phyloP scores from a whole-genome alignment of 2,888 invertebrate species.

The Drosophila aldrichi region DNA sequence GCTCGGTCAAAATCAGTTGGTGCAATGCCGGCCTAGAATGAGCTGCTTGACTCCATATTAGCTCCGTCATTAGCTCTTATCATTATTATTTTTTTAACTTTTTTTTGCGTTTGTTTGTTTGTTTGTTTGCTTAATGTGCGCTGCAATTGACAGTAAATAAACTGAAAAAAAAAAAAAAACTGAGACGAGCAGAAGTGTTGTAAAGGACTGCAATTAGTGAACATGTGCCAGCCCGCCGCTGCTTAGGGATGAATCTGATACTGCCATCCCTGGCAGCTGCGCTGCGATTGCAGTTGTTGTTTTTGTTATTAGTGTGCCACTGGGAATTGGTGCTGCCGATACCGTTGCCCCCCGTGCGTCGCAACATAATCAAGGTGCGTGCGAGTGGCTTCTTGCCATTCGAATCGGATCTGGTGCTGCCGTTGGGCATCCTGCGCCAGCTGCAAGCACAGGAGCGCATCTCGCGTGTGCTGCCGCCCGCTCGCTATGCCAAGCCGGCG shows the following conservation, averaged over 20 bases:
- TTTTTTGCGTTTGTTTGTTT: background rate
- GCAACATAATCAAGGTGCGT: conserved; percentile 65
- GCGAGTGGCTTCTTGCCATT: conserved; percentile 69
- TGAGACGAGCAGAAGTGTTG: conserved; percentile 11
- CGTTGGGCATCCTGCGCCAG: conserved; percentile 62
- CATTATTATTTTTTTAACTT: conserved; percentile 9
- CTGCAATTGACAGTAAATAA: conserved; percentile 1
- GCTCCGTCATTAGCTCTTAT: conserved; percentile 4
- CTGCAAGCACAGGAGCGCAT: conserved; percentile 65
- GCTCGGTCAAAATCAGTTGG: conserved; percentile 61
- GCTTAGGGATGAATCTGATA: conserved; percentile 20
- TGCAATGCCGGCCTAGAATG: conserved; percentile 74
- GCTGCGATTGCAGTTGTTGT: conserved; percentile 13
- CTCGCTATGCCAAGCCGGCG: background rate
- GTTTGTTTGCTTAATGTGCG: conserved; percentile 26
- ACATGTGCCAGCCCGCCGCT: conserved; percentile 18
- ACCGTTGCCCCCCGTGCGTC: conserved; percentile 16
- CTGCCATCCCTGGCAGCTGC: conserved; percentile 4
- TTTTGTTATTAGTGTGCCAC: conserved; percentile 17
- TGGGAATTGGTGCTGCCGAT: conserved; percentile 7
- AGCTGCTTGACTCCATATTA: conserved; percentile 52
- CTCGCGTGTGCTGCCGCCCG: conserved; percentile 30
- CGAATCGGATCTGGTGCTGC: conserved; percentile 66
- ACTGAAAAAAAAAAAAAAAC: background rate
- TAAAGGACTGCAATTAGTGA: conserved; percentile 8